phyloP scores from a whole-genome alignment of 2,797 vertebrate genomes.

The Gymnothorax javanicus region DNA sequence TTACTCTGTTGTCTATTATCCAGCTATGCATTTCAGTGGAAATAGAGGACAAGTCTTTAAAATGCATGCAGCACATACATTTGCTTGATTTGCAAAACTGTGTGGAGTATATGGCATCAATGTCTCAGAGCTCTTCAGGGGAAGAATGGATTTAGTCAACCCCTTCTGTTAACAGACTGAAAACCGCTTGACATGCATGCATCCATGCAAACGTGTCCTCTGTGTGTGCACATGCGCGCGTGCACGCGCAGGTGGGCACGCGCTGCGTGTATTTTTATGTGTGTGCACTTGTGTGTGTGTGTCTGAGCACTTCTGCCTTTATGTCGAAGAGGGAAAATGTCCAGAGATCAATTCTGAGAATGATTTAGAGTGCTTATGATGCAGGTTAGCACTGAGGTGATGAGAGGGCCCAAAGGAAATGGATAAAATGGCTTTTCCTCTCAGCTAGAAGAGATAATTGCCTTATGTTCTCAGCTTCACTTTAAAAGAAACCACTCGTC shows the following conservation, averaged over 20 bases:
- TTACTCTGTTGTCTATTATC: not conserved
- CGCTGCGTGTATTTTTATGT: not conserved
- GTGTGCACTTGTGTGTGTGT: not conserved
- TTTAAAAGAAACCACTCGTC: not conserved
- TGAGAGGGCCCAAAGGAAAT: not conserved
- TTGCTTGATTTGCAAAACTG: no score
- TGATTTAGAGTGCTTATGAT: not conserved
- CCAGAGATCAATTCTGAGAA: not conserved
- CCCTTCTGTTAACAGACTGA: no score
- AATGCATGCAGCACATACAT: not conserved
- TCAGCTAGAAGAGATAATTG: conserved; percentile 14
- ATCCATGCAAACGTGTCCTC: no score
- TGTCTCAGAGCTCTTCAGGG: no score
- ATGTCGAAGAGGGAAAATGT: not conserved
- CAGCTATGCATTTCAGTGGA: not conserved
- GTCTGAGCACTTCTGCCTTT: not conserved
- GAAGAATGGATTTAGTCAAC: no score
- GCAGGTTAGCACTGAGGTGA: not conserved
- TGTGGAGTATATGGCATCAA: no score
- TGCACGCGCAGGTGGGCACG: no score
- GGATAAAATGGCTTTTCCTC: conserved; percentile 5
- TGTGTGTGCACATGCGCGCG: not conserved
- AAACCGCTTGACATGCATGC: no score
- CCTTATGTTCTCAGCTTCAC: not conserved
- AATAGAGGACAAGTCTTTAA: not conserved